These are phyloP conservation scores for Phanerotoma sp. DNA, from an alignment of 2,888 invertebrate genomes.

Conservation along the genomic window DNA sequence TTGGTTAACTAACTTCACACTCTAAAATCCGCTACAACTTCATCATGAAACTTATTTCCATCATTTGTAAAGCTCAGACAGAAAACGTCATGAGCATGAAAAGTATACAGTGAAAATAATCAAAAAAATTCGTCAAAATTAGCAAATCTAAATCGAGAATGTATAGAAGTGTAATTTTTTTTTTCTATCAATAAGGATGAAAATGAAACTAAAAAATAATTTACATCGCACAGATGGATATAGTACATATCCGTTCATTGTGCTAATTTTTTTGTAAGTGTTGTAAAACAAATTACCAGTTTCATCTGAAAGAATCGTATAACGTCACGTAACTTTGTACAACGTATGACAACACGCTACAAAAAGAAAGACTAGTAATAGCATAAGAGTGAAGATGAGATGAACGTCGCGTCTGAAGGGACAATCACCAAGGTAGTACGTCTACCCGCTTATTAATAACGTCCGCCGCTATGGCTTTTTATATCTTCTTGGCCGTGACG, in stretches of 20 bases:
- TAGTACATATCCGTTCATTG: not conserved
- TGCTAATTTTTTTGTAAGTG: not conserved
- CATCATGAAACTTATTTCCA: too few relatives aligned
- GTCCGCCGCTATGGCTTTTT: conserved; percentile 26
- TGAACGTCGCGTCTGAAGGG: conserved; percentile 24
- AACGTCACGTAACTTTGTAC: conserved; percentile 8
- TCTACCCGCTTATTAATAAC: conserved; percentile 37
- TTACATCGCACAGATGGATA: too few relatives aligned
- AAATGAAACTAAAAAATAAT: not conserved
- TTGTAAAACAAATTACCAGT: conserved; percentile 34
- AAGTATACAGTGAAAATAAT: too few relatives aligned
- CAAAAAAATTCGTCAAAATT: too few relatives aligned
- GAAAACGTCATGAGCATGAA: too few relatives aligned
- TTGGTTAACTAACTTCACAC: too few relatives aligned
- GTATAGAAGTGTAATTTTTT: too few relatives aligned
- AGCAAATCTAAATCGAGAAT: too few relatives aligned
- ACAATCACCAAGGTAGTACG: conserved; percentile 30
- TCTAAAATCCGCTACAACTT: too few relatives aligned
- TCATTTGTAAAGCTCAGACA: too few relatives aligned
- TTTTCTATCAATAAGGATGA: too few relatives aligned
- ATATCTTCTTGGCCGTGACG: conserved; percentile 38
- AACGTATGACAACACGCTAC: conserved; percentile 7
- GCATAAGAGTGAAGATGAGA: conserved; percentile 10
- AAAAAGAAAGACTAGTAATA: conserved; percentile 11
- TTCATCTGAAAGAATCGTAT: conserved; percentile 1